phyloP scores from a whole-genome alignment of 2,113 vertebrate species.

The Ranitomeya imitator region DNA sequence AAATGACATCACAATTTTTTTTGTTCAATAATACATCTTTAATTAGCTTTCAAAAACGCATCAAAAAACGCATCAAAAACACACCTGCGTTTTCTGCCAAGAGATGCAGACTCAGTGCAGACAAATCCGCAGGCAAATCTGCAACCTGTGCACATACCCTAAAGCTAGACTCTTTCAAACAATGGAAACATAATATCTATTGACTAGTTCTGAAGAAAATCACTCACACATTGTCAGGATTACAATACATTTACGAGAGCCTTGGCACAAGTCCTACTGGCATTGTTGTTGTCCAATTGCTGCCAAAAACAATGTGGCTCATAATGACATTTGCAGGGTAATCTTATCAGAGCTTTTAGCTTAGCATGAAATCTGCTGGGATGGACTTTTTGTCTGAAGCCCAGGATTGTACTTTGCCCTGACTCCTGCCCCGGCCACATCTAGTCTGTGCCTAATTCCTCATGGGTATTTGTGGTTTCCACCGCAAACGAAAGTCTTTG shows the following conservation, averaged over 20 bases:
- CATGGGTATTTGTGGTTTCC: neutral
- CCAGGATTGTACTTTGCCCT: neutral
- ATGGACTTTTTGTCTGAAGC: neutral
- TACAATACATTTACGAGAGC: neutral
- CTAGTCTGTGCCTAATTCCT: neutral
- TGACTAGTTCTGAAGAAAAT: neutral
- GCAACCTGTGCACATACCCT: too few relatives aligned
- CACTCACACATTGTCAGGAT: neutral
- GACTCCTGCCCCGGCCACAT: neutral
- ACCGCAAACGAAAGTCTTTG: neutral
- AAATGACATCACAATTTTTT: too few relatives aligned
- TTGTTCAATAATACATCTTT: too few relatives aligned
- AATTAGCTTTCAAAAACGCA: too few relatives aligned
- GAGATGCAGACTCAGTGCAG: too few relatives aligned
- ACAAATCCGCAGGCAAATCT: too few relatives aligned
- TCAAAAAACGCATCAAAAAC: too few relatives aligned
- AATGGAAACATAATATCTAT: neutral
- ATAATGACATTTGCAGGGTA: neutral
- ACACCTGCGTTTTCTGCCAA: too few relatives aligned
- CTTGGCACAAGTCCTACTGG: slow-evolving; percentile 1
- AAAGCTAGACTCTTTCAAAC: neutral
- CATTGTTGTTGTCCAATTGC: neutral
- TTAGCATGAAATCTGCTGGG: neutral
- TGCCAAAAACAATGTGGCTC: slow-evolving; percentile 15
- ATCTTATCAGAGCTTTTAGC: slow-evolving; percentile 18